Evolutionary conservation across 2,113 vertebrate species (phyloP).

Genomic region (Chascanopsetta lugubris): DNA sequence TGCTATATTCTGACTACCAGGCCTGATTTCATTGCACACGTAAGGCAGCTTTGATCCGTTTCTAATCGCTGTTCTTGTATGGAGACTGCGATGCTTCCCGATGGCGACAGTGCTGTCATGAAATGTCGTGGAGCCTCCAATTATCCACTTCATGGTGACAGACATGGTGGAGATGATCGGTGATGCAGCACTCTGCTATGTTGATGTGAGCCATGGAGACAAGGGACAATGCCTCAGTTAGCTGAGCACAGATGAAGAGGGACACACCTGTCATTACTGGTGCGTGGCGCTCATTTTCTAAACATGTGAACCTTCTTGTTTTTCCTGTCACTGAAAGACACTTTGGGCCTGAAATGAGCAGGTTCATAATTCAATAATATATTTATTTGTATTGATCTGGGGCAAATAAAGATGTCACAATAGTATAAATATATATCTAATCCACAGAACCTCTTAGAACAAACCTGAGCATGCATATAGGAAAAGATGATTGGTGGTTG

Average conservation of each 20-base stretch:
- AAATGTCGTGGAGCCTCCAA: background rate
- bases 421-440: no score
- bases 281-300: background rate
- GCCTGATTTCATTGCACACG: background rate
- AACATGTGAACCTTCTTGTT: background rate
- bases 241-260: background rate
- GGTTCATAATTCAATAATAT: no score
- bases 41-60: no score
- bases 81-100: background rate
- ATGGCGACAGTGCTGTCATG: background rate
- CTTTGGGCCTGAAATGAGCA: no score
- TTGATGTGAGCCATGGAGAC: slow-evolving; percentile 11
- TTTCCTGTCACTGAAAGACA: no score
- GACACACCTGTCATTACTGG: slow-evolving; percentile 3
- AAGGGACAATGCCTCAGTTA: background rate
- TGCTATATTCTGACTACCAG: background rate
- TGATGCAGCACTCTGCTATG: background rate
- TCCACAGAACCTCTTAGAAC: no score
- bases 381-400: no score
- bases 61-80: slow-evolving; percentile 2
- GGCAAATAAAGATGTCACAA: no score
- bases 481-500: no score
- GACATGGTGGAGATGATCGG: background rate
- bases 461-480: no score
- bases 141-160: background rate